phyloP scores from a whole-genome alignment of 2,797 vertebrate genomes.

The Enteromius trimaculatus region DNA sequence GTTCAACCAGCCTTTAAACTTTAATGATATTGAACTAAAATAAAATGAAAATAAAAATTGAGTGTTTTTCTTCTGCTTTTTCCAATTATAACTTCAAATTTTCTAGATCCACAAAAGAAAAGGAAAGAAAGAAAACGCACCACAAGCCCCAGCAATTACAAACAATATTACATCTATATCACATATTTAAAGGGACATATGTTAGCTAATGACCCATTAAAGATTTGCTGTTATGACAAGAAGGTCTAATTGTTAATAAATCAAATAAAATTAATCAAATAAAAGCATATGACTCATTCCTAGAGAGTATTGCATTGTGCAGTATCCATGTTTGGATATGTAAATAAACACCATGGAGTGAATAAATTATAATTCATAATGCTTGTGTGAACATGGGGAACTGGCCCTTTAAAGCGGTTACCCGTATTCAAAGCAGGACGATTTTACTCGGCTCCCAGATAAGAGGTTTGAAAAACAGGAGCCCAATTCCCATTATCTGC shows the following conservation, averaged over 20 bases:
- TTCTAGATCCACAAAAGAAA: not conserved
- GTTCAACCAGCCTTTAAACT: not conserved
- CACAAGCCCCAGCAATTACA: not conserved
- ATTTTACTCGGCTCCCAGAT: conserved; percentile 79
- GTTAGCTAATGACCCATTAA: conserved; percentile 12
- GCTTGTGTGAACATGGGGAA: conserved; percentile 65
- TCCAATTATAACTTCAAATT: not conserved
- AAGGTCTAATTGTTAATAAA: not conserved
- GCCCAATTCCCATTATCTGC: conserved; percentile 87
- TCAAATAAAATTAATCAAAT: no score
- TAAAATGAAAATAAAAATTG: not conserved
- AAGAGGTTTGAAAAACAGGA: conserved; percentile 88
- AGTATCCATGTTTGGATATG: conserved; percentile 34
- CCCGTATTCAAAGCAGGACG: conserved; percentile 79
- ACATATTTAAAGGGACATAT: conserved; percentile 7
- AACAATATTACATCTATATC: not conserved
- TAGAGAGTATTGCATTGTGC: not conserved
- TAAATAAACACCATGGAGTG: conserved; percentile 14
- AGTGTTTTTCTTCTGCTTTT: not conserved
- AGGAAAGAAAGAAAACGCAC: not conserved
- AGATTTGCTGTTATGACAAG: not conserved
- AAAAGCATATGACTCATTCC: not conserved
- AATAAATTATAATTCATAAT: conserved; percentile 53
- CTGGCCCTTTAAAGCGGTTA: conserved; percentile 74
- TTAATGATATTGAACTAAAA: not conserved